These are phyloP conservation scores for Scopus umbretta DNA, from an alignment of 2,113 vertebrate genomes.

Conservation along the genomic window DNA sequence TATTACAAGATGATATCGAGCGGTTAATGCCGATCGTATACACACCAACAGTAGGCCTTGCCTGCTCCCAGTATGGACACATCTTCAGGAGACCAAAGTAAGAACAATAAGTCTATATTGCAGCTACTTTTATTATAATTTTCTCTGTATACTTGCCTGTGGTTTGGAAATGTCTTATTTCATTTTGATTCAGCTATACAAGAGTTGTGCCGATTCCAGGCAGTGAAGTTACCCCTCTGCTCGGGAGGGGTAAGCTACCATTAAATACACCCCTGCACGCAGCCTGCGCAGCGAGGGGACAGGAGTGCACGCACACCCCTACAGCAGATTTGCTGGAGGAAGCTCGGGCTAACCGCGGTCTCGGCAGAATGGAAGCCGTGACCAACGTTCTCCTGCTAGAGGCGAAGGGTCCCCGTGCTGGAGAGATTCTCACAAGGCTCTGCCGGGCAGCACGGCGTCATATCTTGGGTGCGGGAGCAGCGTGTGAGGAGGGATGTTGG, in stretches of 20 bases:
- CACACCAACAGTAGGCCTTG: conserved; percentile 94
- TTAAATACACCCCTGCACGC: not conserved
- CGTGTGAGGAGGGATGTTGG: not conserved
- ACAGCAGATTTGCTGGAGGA: not conserved
- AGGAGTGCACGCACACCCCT: rapidly evolving
- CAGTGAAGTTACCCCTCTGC: not conserved
- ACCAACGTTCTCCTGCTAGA: not conserved
- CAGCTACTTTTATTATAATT: not conserved
- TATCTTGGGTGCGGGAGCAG: not conserved
- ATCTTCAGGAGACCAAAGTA: conserved; percentile 98
- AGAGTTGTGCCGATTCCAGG: not conserved
- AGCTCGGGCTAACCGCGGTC: not conserved
- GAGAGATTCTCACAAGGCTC: not conserved
- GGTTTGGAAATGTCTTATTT: not conserved
- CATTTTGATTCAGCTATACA: rapidly evolving
- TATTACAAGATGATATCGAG: conserved; percentile 94
- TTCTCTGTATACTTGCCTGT: rapidly evolving
- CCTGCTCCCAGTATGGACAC: conserved; percentile 96
- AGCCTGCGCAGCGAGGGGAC: not conserved
- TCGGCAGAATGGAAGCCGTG: not conserved
- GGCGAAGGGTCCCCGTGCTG: not conserved
- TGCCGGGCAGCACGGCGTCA: not conserved
- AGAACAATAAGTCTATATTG: not conserved
- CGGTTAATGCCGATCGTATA: conserved; percentile 95
- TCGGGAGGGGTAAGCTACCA: not conserved